phyloP scores from a whole-genome alignment of 2,888 invertebrate species.

The Halocaridina rubra region DNA sequence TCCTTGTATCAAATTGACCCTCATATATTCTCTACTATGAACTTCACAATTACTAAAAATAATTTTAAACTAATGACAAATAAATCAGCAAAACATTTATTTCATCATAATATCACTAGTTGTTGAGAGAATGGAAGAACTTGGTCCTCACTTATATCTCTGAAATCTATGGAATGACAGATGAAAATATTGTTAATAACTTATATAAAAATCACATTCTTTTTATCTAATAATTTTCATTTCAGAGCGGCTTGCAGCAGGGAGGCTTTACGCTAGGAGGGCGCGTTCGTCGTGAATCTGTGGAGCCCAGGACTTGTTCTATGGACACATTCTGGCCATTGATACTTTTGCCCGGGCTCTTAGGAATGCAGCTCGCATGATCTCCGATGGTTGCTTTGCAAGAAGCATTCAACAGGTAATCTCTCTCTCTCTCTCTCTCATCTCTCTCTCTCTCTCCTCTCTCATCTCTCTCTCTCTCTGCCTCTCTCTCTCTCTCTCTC shows the following conservation, averaged over 20 bases:
- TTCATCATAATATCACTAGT: too few species aligned
- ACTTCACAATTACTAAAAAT: too few species aligned
- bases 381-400: constrained; percentile 26
- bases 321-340: constrained; percentile 61
- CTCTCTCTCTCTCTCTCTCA: background rate
- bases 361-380: constrained; percentile 3
- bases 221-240: background rate
- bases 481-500: background rate
- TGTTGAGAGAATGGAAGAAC: too few species aligned
- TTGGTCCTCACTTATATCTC: too few species aligned
- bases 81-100: too few species aligned
- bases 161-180: too few species aligned
- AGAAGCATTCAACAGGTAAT: constrained; percentile 27
- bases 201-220: too few species aligned
- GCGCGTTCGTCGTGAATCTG: background rate
- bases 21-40: too few species aligned
- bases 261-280: constrained; percentile 49
- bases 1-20: too few species aligned
- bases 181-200: too few species aligned
- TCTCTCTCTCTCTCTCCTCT: background rate
- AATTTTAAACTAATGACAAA: too few species aligned
- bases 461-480: background rate
- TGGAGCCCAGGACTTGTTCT: constrained; percentile 54
- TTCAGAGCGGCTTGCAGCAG: constrained; percentile 51
- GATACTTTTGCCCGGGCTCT: constrained; percentile 62